phyloP scores from a whole-genome alignment of 2,888 invertebrate genomes.

The Ennomos erosarius region DNA sequence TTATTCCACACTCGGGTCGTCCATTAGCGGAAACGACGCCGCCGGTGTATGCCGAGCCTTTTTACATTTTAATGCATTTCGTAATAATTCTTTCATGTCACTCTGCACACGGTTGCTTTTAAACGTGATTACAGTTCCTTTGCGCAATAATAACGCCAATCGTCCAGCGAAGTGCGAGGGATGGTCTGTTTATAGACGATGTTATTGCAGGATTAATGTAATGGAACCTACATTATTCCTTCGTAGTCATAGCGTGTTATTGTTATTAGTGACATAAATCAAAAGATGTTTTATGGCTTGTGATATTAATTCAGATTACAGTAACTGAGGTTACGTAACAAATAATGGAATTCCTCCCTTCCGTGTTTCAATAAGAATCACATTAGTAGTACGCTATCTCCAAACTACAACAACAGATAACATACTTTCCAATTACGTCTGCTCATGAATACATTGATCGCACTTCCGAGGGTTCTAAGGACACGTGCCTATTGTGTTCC shows the following conservation, averaged over 20 bases:
- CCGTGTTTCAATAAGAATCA: slow-evolving; percentile 14
- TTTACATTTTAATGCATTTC: slow-evolving; percentile 56
- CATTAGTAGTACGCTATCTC: slow-evolving; percentile 17
- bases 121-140: slow-evolving; percentile 42
- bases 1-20: slow-evolving; percentile 26
- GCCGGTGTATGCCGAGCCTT: slow-evolving; percentile 58
- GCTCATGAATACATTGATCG: slow-evolving; percentile 48
- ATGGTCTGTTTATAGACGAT: slow-evolving; percentile 22
- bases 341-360: slow-evolving; percentile 11
- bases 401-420: slow-evolving; percentile 26
- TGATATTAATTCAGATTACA: slow-evolving; percentile 20
- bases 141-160: slow-evolving; percentile 27
- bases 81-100: slow-evolving; percentile 46
- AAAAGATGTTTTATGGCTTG: slow-evolving; percentile 16
- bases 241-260: slow-evolving; percentile 11
- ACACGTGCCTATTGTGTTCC: slow-evolving; percentile 47
- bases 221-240: slow-evolving; percentile 18
- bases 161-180: slow-evolving; percentile 14
- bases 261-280: slow-evolving; percentile 27
- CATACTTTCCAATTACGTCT: slow-evolving; percentile 44
- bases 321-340: slow-evolving; percentile 10
- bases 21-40: slow-evolving; percentile 38
- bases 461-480: slow-evolving; percentile 48
- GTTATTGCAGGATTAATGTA: slow-evolving; percentile 26
- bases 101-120: slow-evolving; percentile 40